Conservation (phyloP, 2,888 invertebrate genomes). For the Ormyrus nitidulus region DNA sequence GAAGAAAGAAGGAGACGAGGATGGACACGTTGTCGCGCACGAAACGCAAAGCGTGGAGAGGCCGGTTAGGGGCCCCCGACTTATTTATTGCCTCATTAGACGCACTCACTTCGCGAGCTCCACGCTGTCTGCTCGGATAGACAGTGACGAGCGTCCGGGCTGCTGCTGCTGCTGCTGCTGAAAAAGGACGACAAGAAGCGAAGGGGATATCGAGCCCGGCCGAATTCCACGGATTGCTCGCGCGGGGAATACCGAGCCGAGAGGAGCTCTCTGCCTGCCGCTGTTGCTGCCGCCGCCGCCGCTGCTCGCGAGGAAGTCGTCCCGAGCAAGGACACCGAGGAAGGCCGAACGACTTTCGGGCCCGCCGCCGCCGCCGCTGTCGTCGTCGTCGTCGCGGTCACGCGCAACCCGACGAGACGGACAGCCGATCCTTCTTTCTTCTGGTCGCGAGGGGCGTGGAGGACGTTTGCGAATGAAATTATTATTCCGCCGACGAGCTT, state of each 20-base stretch:
- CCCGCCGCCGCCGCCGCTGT: slow-evolving; percentile 12
- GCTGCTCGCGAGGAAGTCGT: neutral
- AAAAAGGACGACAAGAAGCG: slow-evolving; percentile 12
- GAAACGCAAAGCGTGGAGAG: slow-evolving; percentile 73
- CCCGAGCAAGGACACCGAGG: slow-evolving; percentile 40
- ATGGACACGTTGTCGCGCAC: slow-evolving; percentile 71
- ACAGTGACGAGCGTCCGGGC: slow-evolving; percentile 71
- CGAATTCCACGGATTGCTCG: slow-evolving; percentile 69
- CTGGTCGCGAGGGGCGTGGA: neutral
- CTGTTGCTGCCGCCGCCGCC: too few species aligned
- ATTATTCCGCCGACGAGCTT: neutral
- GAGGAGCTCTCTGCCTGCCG: too few species aligned
- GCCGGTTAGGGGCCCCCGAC: slow-evolving; percentile 74
- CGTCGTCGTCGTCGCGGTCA: slow-evolving; percentile 21
- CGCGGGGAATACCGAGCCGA: neutral
- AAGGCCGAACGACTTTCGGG: slow-evolving; percentile 37
- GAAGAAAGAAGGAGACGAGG: slow-evolving; percentile 58
- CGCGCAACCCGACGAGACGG: slow-evolving; percentile 9
- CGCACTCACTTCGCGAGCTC: slow-evolving; percentile 75
- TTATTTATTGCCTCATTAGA: slow-evolving; percentile 76
- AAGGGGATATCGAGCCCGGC: slow-evolving; percentile 37
- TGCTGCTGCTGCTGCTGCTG: neutral
- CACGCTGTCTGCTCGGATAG: slow-evolving; percentile 76
- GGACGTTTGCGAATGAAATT: slow-evolving; percentile 18
- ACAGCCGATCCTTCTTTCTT: too few species aligned